Evolutionary conservation across 2,113 vertebrate species (phyloP).

Genomic region (Stigmatopora argus): DNA sequence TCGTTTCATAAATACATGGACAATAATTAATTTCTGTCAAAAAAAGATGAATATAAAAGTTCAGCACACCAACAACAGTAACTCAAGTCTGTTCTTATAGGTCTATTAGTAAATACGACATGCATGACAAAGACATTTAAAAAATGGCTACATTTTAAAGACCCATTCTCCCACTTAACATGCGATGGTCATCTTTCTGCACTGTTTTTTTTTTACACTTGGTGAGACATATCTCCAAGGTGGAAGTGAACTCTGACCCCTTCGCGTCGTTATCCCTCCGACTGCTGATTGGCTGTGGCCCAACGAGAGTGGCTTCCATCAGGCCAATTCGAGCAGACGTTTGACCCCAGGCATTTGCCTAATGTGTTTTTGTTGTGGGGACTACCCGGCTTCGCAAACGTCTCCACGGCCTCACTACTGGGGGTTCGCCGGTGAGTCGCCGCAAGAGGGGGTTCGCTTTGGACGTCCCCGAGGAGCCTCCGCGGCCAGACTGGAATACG

Average conservation of each 20-base stretch:
- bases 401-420: constrained; percentile 61
- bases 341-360: constrained; percentile 75
- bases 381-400: constrained; percentile 70
- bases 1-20: too few species aligned
- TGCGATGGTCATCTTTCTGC: constrained; percentile 14
- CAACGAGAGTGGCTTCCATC: constrained; percentile 71
- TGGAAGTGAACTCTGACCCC: constrained; percentile 36
- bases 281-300: constrained; percentile 53
- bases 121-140: neutral
- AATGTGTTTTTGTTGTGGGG: constrained; percentile 79
- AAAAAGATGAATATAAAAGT: too few species aligned
- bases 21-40: too few species aligned
- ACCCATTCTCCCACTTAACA: neutral
- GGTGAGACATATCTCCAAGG: constrained; percentile 22
- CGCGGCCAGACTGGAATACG: neutral
- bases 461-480: constrained; percentile 15
- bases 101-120: too few species aligned
- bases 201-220: constrained; percentile 35
- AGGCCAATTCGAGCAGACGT: constrained; percentile 74
- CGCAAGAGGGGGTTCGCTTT: constrained; percentile 2
- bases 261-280: constrained; percentile 28
- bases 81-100: too few species aligned
- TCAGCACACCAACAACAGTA: too few species aligned
- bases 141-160: neutral
- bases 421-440: constrained; percentile 56